Conservation (phyloP, 30 jellyfish, hydroid and myxozoan species). For the Clytia hemisphaerica region DNA sequence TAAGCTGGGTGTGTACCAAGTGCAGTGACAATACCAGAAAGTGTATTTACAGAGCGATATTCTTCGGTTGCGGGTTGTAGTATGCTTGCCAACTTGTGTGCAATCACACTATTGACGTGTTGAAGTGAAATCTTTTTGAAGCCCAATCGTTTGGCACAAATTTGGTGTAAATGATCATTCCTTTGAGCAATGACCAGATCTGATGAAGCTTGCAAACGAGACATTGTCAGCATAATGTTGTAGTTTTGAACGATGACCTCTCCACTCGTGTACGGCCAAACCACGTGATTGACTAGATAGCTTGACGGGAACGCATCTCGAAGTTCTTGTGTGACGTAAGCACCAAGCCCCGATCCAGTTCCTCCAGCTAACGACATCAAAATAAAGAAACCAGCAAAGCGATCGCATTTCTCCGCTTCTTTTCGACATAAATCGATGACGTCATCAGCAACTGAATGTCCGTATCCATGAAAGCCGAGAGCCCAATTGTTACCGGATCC, state of each 20-base stretch:
- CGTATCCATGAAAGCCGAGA: slow-evolving; percentile 76
- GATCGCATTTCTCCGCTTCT: slow-evolving; percentile 90
- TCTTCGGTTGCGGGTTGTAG: slow-evolving; percentile 67
- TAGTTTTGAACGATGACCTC: slow-evolving; percentile 92
- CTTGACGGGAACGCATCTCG: slow-evolving; percentile 60
- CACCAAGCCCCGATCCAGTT: slow-evolving; percentile 98
- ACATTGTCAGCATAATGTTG: slow-evolving; percentile 71
- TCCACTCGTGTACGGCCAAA: slow-evolving; percentile 90
- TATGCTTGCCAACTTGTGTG: slow-evolving; percentile 83
- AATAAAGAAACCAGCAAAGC: slow-evolving; percentile 67
- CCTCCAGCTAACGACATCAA: slow-evolving; percentile 98
- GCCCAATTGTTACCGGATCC: slow-evolving; percentile 99
- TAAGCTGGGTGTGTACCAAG: slow-evolving; percentile 68
- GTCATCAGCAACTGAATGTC: slow-evolving; percentile 37
- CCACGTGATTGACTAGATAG: slow-evolving; percentile 55
- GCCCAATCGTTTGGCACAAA: slow-evolving; percentile 59
- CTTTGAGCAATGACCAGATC: slow-evolving; percentile 53
- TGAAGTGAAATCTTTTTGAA: slow-evolving; percentile 67
- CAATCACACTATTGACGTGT: slow-evolving; percentile 45
- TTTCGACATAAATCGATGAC: slow-evolving; percentile 59
- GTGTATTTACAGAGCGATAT: background rate
- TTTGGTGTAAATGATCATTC: slow-evolving; percentile 63
- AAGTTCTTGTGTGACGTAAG: slow-evolving; percentile 52
- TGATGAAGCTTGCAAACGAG: slow-evolving; percentile 87
- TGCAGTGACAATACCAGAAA: slow-evolving; percentile 26